Conservation (phyloP, 2,113 vertebrate genomes). For the Vimba vimba region DNA sequence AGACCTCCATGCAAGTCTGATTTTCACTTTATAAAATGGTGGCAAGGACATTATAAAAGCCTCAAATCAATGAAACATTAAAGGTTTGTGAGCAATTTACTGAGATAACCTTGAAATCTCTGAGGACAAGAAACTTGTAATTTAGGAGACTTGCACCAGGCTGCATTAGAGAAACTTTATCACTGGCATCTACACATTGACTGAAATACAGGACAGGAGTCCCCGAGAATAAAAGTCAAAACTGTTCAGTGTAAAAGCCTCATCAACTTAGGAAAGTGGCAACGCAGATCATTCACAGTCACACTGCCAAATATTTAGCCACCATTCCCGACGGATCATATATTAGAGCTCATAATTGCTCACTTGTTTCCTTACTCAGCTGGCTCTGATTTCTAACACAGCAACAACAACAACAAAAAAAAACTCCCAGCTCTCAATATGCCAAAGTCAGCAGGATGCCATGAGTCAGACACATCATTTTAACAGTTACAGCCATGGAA, state of each 20-base stretch:
- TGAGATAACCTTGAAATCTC: slow-evolving; percentile 47
- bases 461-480: not conserved
- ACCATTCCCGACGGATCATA: not conserved
- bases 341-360: slow-evolving; percentile 12
- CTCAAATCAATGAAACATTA: slow-evolving; percentile 51
- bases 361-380: slow-evolving; percentile 7
- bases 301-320: not conserved
- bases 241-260: not conserved
- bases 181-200: not conserved
- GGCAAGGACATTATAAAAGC: slow-evolving; percentile 27
- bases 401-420: too few relatives aligned
- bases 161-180: slow-evolving; percentile 38
- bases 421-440: not conserved
- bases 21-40: not conserved
- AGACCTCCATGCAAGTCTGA: not conserved
- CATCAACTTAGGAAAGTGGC: not conserved
- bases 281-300: not conserved
- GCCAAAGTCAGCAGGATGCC: not conserved
- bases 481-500: not conserved
- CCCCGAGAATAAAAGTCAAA: slow-evolving; percentile 14
- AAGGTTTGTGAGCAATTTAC: slow-evolving; percentile 42
- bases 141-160: slow-evolving; percentile 12
- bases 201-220: slow-evolving; percentile 17
- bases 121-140: not conserved
- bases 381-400: slow-evolving; percentile 4